Conservation (phyloP, 2,888 invertebrate species). For the Drosophila testacea region DNA sequence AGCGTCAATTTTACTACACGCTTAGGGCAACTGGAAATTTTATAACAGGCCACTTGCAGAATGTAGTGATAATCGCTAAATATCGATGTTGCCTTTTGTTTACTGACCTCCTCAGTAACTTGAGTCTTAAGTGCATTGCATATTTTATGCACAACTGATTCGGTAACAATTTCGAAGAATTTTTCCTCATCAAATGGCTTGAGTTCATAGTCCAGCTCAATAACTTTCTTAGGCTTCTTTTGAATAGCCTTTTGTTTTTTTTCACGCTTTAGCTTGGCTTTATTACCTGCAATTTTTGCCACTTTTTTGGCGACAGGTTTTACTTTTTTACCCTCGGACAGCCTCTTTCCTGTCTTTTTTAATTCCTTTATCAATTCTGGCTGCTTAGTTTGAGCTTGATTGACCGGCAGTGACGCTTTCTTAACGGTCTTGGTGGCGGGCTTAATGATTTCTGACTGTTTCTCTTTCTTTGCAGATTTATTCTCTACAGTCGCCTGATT, state of each 20-base stretch:
- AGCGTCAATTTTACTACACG: conserved; percentile 88
- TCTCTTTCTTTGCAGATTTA: conserved; percentile 15
- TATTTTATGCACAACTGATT: conserved; percentile 73
- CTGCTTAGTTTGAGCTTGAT: conserved; percentile 20
- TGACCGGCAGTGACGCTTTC: neutral
- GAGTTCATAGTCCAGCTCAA: conserved; percentile 58
- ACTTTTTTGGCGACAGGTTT: conserved; percentile 29
- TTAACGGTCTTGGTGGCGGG: neutral
- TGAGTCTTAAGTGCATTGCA: conserved; percentile 71
- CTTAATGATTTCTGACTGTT: neutral
- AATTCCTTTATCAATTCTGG: conserved; percentile 7
- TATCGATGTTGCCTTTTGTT: conserved; percentile 75
- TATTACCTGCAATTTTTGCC: conserved; percentile 2
- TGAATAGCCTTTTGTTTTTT: conserved; percentile 14
- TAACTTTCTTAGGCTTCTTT: conserved; percentile 34
- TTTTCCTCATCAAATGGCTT: conserved; percentile 76
- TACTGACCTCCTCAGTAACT: conserved; percentile 71
- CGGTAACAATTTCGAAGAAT: conserved; percentile 71
- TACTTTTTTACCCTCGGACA: neutral
- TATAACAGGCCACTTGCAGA: conserved; percentile 86
- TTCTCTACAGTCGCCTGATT: conserved; percentile 5
- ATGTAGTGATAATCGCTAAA: conserved; percentile 82
- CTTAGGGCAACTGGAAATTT: conserved; percentile 87
- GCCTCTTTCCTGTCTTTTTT: conserved; percentile 15
- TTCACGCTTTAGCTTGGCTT: conserved; percentile 8